Evolutionary conservation across 2,797 vertebrate genomes (phyloP).

Genomic region (Darevskia nairensis): DNA sequence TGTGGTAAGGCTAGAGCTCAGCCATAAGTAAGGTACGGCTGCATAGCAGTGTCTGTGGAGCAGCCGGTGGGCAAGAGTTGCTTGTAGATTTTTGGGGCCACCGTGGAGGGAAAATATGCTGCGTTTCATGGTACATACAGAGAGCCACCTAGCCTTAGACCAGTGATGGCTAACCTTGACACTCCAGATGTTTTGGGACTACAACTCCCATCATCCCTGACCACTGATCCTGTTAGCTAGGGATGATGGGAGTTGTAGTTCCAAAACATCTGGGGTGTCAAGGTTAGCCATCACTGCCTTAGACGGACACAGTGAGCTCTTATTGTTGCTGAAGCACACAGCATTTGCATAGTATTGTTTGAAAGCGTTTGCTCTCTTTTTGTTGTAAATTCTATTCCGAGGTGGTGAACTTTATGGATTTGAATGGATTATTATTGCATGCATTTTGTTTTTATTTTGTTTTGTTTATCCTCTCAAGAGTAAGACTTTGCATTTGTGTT

Average conservation of each 20-base stretch:
- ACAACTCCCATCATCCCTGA: too few species aligned
- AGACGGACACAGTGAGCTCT: neutral
- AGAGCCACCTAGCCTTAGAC: neutral
- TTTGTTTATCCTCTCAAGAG: constrained; percentile 58
- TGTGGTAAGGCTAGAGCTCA: neutral
- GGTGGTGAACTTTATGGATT: constrained; percentile 28
- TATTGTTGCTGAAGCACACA: neutral
- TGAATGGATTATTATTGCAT: constrained; percentile 60
- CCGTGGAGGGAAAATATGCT: neutral
- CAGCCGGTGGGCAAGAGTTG: neutral
- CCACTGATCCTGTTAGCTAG: too few species aligned
- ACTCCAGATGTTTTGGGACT: too few species aligned
- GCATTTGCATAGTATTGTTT: constrained; percentile 16
- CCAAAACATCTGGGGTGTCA: too few species aligned
- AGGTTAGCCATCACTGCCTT: too few species aligned
- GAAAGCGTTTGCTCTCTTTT: constrained; percentile 46
- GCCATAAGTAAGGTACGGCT: neutral
- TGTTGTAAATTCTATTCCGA: constrained; percentile 40
- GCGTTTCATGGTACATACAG: neutral
- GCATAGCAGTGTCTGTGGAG: neutral
- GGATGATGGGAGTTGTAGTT: too few species aligned
- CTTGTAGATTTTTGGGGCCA: neutral
- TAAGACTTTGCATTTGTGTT: constrained; percentile 38
- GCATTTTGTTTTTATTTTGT: constrained; percentile 60
- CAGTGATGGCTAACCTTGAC: too few species aligned